A percentile compares a stretch with the other conserved stretches of the same genome.
Conservation (phyloP, 2,888 invertebrate genomes). For the Melieria picta region DNA sequence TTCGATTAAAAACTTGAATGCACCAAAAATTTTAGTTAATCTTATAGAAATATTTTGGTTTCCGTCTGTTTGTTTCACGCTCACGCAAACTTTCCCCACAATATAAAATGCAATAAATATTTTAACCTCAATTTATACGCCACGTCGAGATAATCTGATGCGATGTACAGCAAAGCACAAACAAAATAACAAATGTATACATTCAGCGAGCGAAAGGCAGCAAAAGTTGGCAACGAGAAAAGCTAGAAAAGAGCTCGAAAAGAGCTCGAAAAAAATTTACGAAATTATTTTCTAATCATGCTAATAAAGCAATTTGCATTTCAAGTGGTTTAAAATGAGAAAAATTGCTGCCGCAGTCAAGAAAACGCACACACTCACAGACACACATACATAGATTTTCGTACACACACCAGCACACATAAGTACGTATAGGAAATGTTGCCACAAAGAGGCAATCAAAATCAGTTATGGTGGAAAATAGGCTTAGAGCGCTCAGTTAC, state of each 20-base stretch:
- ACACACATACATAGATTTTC: no score
- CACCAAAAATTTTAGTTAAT: no score
- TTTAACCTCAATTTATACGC: neutral
- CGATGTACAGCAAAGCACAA: neutral
- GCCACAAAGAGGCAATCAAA: slow-evolving; percentile 17
- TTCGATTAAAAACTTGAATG: no score
- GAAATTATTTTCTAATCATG: slow-evolving; percentile 23
- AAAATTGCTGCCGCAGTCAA: neutral
- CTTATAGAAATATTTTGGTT: no score
- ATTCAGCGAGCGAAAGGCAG: neutral
- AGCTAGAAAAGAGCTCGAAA: neutral
- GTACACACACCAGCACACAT: no score
- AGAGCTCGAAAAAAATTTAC: neutral
- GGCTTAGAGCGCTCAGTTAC: slow-evolving; percentile 6
- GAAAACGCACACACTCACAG: neutral
- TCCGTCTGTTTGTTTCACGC: no score
- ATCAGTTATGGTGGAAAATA: slow-evolving; percentile 16
- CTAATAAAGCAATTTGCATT: slow-evolving; percentile 20
- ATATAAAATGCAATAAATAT: neutral
- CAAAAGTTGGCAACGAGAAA: neutral
- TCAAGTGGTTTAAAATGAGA: slow-evolving; percentile 12
- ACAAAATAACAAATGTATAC: no score
- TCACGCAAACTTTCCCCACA: neutral
- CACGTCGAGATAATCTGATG: neutral
- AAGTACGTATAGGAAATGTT: no score